Evolutionary conservation across 1,140 invertebrate species (phyloP), one percentile per base, ranked within the genome.

Genomic region (Ips typographus): DNA sequence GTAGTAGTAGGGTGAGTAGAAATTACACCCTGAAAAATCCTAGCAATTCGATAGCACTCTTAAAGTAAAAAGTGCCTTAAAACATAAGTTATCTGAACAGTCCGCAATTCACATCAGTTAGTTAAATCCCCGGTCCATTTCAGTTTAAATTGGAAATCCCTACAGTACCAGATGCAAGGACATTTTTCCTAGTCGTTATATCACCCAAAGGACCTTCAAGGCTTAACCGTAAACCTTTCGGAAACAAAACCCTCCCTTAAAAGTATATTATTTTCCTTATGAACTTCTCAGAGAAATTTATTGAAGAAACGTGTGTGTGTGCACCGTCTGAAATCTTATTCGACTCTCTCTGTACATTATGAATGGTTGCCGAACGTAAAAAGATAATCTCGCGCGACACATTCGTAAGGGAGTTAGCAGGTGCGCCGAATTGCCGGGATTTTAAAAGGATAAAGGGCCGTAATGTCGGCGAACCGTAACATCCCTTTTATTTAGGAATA

Each of bases 401-500:
- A 68, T 60, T 68, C 42, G 57, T 69, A 69, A 49, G 44, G 44
- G 44, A 49, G 44, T 49, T 49, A 49, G 67, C 67, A 69, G 67
- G 67, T 69, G 67, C 60, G 67, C 59, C 39, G 67, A 69, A 69
- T 69, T 63, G 67, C 40, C 42, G 37, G 67, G 67, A 69, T 69
- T 69, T 69, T 62, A 62, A 68, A 69, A 43, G 67, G 61, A 69
- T 69, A 69, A 69, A 69, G 37, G 67, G 59, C 62, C 63, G 59
- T 69, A 63, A 69, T 63, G 67, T 69, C 67, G 67, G 67, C 40
- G 67, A 69, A 69, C 67, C 67, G 59, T 62, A 55, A 69, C 67
- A 63, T 69, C 67, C 67, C 61, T 69, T 69, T 69, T 69, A 69
- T 69, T 69, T 69, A 56, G 67, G 60, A 69, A 69, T 69, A 69